Conservation (phyloP, 2,888 invertebrate species). For the Acrobasis consociella region DNA sequence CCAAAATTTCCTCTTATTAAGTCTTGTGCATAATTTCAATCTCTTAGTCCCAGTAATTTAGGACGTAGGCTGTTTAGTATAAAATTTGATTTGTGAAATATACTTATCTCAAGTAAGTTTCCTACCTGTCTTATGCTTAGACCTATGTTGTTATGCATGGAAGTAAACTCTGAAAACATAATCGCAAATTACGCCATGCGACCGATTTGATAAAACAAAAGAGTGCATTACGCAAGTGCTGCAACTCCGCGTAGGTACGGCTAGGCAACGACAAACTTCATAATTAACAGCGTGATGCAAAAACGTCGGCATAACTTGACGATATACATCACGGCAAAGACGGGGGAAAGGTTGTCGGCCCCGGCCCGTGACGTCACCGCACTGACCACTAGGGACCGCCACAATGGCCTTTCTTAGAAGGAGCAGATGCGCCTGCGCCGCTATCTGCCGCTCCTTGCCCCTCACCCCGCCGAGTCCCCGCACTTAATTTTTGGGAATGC, state of each 20-base stretch:
- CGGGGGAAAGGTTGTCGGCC: slow-evolving; percentile 77
- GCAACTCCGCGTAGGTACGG: slow-evolving; percentile 24
- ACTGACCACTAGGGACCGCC: slow-evolving; percentile 77
- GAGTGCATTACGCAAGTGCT: slow-evolving; percentile 17
- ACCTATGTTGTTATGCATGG: not conserved
- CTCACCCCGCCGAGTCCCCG: slow-evolving; percentile 48
- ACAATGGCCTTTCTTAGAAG: slow-evolving; percentile 80
- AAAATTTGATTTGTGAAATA: too few species aligned
- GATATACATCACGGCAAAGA: slow-evolving; percentile 32
- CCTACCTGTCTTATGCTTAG: not conserved
- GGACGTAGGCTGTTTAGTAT: too few species aligned
- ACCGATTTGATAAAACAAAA: slow-evolving; percentile 18
- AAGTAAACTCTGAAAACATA: slow-evolving; percentile 15
- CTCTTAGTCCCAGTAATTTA: too few species aligned
- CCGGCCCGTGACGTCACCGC: slow-evolving; percentile 78
- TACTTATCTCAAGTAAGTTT: not conserved
- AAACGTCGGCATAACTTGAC: slow-evolving; percentile 35
- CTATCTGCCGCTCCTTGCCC: slow-evolving; percentile 62
- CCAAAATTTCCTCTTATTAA: too few species aligned
- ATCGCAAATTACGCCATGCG: slow-evolving; percentile 20
- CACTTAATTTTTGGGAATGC: slow-evolving; percentile 47
- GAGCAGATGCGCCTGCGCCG: slow-evolving; percentile 76
- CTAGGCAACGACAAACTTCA: slow-evolving; percentile 31
- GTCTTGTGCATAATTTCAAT: too few species aligned
- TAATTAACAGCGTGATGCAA: slow-evolving; percentile 39